phyloP scores from a whole-genome alignment of 2,113 vertebrate species.

The Nestor notabilis region DNA sequence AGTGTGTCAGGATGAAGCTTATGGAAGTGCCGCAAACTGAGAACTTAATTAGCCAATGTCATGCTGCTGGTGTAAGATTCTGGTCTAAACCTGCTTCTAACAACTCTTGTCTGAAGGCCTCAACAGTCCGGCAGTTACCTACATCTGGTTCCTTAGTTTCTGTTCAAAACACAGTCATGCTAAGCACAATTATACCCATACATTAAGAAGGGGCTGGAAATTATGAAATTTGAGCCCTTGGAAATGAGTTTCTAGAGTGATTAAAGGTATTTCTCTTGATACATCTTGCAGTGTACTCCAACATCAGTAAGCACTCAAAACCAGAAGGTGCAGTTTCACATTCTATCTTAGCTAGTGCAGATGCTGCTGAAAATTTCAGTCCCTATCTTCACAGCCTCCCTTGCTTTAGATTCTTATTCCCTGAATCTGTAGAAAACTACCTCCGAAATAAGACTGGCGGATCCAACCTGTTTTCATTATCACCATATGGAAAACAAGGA shows the following conservation, averaged over 20 bases:
- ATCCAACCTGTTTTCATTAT: neutral
- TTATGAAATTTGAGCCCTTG: neutral
- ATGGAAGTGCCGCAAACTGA: neutral
- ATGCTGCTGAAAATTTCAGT: neutral
- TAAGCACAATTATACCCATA: neutral
- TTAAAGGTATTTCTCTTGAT: neutral
- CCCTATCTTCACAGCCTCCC: neutral
- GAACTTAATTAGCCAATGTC: neutral
- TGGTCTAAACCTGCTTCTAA: neutral
- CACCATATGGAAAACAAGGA: neutral
- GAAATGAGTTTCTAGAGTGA: neutral
- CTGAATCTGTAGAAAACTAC: neutral
- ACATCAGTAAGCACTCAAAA: neutral
- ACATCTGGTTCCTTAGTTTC: neutral
- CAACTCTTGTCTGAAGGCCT: neutral
- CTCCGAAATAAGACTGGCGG: neutral
- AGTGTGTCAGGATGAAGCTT: neutral
- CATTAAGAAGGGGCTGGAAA: neutral
- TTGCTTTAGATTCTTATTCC: neutral
- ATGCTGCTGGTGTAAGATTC: neutral
- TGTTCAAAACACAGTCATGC: neutral
- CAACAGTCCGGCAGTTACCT: neutral
- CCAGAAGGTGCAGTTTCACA: neutral
- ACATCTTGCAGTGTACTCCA: neutral
- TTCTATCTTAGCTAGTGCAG: neutral